phyloP scores from a whole-genome alignment of 2,888 invertebrate species.

The Eupithecia subumbrata region DNA sequence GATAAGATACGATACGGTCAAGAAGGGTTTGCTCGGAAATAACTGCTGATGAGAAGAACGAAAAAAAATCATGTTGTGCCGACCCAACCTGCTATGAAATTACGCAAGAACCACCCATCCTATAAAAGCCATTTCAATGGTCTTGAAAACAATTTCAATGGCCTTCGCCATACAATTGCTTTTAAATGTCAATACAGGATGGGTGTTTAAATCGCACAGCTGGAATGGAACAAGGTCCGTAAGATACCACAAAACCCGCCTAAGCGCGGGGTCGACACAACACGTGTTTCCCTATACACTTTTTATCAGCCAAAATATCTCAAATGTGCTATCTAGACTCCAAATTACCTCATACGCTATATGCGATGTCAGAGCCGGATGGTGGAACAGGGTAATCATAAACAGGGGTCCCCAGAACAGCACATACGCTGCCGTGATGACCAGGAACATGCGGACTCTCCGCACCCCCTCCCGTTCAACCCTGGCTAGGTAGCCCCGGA shows the following conservation, averaged over 20 bases:
- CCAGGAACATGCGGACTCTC: slow-evolving; percentile 93
- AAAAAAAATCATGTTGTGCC: not conserved
- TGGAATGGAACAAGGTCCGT: not conserved
- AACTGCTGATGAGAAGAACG: not conserved
- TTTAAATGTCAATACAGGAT: too few relatives aligned
- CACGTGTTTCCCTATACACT: not conserved
- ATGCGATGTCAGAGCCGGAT: slow-evolving; percentile 88
- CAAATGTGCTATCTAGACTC: not conserved
- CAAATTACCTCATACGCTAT: slow-evolving; percentile 89
- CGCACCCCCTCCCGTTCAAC: slow-evolving; percentile 92
- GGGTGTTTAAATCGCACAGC: not conserved
- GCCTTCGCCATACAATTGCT: too few relatives aligned
- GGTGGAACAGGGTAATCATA: slow-evolving; percentile 91
- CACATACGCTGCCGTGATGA: slow-evolving; percentile 92
- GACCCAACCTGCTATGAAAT: not conserved
- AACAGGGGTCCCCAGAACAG: slow-evolving; percentile 96
- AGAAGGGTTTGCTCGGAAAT: not conserved
- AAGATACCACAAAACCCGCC: not conserved
- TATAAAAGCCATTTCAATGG: too few relatives aligned
- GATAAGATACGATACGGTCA: too few relatives aligned
- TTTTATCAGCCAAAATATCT: not conserved
- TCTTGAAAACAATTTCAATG: too few relatives aligned
- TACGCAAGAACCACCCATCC: too few relatives aligned
- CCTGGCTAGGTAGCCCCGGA: slow-evolving; percentile 90
- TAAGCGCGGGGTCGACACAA: not conserved